Conservation (phyloP, 2,888 invertebrate species). For the Sminthurides aquaticus region DNA sequence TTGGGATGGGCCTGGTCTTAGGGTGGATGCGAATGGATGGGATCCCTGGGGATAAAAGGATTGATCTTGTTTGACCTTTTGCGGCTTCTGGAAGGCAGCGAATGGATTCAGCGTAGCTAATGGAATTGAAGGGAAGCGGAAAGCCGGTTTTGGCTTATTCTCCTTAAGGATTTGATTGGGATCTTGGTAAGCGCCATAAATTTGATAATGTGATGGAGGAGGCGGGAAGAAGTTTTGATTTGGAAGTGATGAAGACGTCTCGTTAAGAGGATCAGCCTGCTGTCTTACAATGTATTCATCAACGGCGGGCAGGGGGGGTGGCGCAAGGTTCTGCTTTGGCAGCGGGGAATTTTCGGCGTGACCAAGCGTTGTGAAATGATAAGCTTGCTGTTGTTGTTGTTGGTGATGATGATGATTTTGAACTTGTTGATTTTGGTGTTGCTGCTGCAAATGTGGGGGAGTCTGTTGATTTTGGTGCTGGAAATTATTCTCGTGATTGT, state of each 20-base stretch:
- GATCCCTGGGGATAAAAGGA: not conserved
- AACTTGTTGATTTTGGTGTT: not conserved
- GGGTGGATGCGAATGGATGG: not conserved
- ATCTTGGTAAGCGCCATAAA: constrained; percentile 10
- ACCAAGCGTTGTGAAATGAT: not conserved
- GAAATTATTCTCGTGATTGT: not conserved
- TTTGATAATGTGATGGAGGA: constrained; percentile 18
- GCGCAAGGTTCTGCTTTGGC: constrained; percentile 1
- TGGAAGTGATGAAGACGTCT: not conserved
- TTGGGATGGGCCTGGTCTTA: not conserved
- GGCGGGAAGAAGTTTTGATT: constrained; percentile 18
- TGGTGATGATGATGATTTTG: constrained; percentile 9
- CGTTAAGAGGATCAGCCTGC: not conserved
- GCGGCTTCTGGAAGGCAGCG: not conserved
- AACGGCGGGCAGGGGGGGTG: not conserved
- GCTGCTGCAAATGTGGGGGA: not conserved
- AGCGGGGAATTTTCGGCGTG: not conserved
- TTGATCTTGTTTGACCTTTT: not conserved
- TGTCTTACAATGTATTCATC: not conserved
- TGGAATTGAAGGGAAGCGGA: not conserved
- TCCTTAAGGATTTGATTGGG: not conserved
- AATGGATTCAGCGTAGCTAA: not conserved
- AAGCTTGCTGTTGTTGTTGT: constrained; percentile 9
- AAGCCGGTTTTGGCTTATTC: not conserved
- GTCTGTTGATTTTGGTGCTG: not conserved